phyloP scores from a whole-genome alignment of 2,797 vertebrate genomes.

The Cottoperca gobio region DNA sequence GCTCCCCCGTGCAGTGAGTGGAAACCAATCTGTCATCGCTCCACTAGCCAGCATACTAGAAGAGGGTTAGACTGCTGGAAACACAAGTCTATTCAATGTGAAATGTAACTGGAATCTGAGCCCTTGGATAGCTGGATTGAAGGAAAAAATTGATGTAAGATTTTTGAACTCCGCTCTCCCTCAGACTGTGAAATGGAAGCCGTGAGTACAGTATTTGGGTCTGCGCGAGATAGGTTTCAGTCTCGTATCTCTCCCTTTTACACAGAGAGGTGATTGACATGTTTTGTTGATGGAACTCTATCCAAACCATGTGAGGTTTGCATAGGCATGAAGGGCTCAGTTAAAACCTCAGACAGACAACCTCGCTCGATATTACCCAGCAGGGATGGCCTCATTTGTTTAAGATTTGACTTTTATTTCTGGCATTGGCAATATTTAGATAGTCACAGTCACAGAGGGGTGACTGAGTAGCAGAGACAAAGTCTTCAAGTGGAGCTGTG shows the following conservation, averaged over 20 bases:
- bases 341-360: slow-evolving; percentile 48
- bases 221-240: slow-evolving; percentile 69
- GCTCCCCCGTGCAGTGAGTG: slow-evolving; percentile 77
- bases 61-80: slow-evolving; percentile 71
- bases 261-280: slow-evolving; percentile 72
- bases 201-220: slow-evolving; percentile 70
- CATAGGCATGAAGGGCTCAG: slow-evolving; percentile 71
- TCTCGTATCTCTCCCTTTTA: slow-evolving; percentile 61
- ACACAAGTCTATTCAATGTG: slow-evolving; percentile 80
- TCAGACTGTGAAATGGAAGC: slow-evolving; percentile 77
- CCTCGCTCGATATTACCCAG: slow-evolving; percentile 35
- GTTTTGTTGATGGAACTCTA: slow-evolving; percentile 75
- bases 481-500: slow-evolving; percentile 23
- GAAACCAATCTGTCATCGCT: slow-evolving; percentile 84
- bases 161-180: slow-evolving; percentile 69
- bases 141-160: slow-evolving; percentile 66
- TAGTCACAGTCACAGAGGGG: slow-evolving; percentile 41
- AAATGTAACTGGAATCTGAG: slow-evolving; percentile 80
- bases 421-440: slow-evolving; percentile 55
- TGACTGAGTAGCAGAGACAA: slow-evolving; percentile 19
- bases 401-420: slow-evolving; percentile 43
- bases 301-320: slow-evolving; percentile 73
- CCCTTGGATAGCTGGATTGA: slow-evolving; percentile 64
- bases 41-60: slow-evolving; percentile 76
- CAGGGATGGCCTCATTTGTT: slow-evolving; percentile 57